Percentiles rank a stretch among this genome's conserved stretches.
Evolutionary conservation across 1,140 invertebrate genomes (phyloP).

Genomic region (Probaryconus sp.): DNA sequence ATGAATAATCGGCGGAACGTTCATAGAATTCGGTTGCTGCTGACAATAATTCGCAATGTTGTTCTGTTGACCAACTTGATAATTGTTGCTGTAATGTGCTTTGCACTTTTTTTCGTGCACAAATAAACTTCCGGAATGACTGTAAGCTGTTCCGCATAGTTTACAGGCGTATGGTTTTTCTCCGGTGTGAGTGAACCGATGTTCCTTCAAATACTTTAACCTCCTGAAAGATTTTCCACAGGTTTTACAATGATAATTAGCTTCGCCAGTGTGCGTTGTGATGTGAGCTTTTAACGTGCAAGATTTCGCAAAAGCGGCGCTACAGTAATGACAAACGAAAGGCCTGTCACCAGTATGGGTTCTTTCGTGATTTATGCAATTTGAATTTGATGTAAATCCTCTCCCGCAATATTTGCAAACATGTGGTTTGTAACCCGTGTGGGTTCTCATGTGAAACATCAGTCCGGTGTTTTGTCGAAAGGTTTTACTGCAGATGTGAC

Average conservation of each 20-base stretch:
- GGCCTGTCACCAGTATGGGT: conserved; percentile 82
- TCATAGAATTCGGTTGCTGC: conserved; percentile 8
- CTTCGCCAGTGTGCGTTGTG: conserved; percentile 74
- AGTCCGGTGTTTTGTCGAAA: conserved; percentile 75
- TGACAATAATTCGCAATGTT: conserved; percentile 59
- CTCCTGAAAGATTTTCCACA: conserved; percentile 80
- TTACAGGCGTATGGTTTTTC: conserved; percentile 87
- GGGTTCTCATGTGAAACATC: conserved; percentile 83
- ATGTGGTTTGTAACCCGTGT: conserved; percentile 85
- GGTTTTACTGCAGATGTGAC: conserved; percentile 74
- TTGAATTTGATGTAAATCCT: conserved; percentile 79
- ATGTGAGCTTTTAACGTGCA: conserved; percentile 77
- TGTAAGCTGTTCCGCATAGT: conserved; percentile 80
- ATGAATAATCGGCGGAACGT: conserved; percentile 35
- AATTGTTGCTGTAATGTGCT: conserved; percentile 63
- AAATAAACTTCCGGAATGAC: conserved; percentile 73
- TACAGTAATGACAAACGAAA: conserved; percentile 80
- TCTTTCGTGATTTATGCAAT: conserved; percentile 79
- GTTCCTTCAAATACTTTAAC: conserved; percentile 79
- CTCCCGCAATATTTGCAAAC: conserved; percentile 85
- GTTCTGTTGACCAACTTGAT: conserved; percentile 58
- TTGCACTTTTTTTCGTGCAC: conserved; percentile 74
- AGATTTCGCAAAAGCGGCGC: conserved; percentile 72
- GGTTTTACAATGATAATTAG: conserved; percentile 75
- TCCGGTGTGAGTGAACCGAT: conserved; percentile 84